Evolutionary conservation across 2,888 invertebrate species (phyloP), one percentile per base, ranked within the genome.

Genomic region (Tridacna crocea): DNA sequence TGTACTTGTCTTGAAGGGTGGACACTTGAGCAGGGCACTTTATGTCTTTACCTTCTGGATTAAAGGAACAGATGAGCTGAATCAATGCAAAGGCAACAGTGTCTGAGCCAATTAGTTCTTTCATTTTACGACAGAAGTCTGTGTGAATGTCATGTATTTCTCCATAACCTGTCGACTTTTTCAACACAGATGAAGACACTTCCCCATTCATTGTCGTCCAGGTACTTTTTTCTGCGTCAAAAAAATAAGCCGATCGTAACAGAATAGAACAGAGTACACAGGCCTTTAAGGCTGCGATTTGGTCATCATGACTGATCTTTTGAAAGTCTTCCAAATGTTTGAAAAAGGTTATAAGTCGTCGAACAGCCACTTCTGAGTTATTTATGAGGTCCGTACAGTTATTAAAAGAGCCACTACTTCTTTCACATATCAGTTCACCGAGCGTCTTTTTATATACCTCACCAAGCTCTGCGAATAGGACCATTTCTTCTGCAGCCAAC

Each of bases 221-320:
- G 73, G 97, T 97, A 91, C 98, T 97, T 88, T 97, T 96, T 89
- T 97, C 97, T 0, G 96, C 96, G 93, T 99, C 98, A 93, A 98
- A 99, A 70, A 97, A 97, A 95, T 98, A 97, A 0, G 98, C 98
- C 87, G 99, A 98, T 19, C 98, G 96, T 75, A 99, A 96, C 80
- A 99, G 97, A 96, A 99, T 88, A 0, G 93, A 92, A 80, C 92
- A 92, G 58, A 94, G 90, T 72, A 93, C 92, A 76, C 91, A 90
- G 0, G 98, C 98, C 94, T 98, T 98, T 13, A 98, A 94, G 17
- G 98, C 95, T 26, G 96, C 96, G 75, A 98, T 96, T 95, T 99
- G 99, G 94, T 99, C 99, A 90, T 98, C 98, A 92, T 98, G 98
- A 92, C 98, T 98, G 96, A 99, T 97, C 92, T 97, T 97, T 93